Base-by-base conservation (phyloP, 2,113 vertebrate genomes). In the human (Homo sapiens) region DNA sequence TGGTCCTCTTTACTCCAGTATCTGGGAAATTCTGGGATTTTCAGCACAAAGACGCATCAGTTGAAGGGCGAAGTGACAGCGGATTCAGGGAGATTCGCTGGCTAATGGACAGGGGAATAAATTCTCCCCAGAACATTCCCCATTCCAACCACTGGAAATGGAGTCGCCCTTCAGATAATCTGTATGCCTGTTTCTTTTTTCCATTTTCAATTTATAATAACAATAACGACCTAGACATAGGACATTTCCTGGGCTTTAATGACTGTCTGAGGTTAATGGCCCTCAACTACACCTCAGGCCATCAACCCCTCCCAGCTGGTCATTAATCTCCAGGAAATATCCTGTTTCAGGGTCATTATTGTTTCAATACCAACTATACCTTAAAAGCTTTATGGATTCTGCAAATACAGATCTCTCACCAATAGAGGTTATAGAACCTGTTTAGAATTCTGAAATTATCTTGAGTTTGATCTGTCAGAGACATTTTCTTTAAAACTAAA, bases 271-370 rank as follows among this genome's bases (percentile, higher is more conserved):
- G 40, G 91, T 98, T 98, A 99, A 98, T 99, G 98, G 98, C 98
- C 98, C 98, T 98, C 98, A 98, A 98, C 98, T 97, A 98, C 98
- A 98, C 98, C 98, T 98, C 85, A 50, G 98, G 98, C 98, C 98
- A 97, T 98, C 98, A 98, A 98, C 98, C 98, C 98, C 98, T 98
- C 98, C 99, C 98, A 98, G 97, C 38, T 98, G 94, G 98, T 98
- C 98, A 98, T 99, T 98, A 99, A 99, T 99, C 98, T 98, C 98
- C 98, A 98, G 98, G 98, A 99, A 99, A 98, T 96, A 98, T 98
- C 98, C 98, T 76, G 0, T 97, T 98, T 98, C 98, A 98, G 91
- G 98, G 98, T 99, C 98, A 98, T 98, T 98, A 97, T 98, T 98
- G 98, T 98, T 99, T 98, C 98, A 99, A 98, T 98, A 99, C 97